Conservation (phyloP, 1,140 invertebrate genomes). For the Prorops nasuta region DNA sequence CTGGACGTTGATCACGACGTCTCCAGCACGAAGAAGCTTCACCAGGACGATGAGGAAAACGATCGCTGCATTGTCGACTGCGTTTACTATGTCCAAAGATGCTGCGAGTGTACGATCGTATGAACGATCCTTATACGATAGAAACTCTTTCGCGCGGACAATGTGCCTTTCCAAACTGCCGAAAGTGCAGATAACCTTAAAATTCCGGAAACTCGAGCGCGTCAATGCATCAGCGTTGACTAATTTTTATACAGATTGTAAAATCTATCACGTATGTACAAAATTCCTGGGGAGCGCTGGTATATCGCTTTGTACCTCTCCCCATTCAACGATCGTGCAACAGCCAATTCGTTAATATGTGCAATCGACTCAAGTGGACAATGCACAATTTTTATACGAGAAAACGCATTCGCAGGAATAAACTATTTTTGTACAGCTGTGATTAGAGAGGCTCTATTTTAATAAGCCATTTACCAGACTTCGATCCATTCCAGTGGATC, state of each 20-base stretch:
- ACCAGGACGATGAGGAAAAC: conserved; percentile 32
- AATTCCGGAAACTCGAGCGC: not conserved
- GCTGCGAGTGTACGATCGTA: conserved; percentile 51
- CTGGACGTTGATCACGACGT: conserved; percentile 26
- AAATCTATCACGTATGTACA: not conserved
- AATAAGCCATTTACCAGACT: too few species aligned
- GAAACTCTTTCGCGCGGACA: too few species aligned
- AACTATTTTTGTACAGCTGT: too few species aligned
- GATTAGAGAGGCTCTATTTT: too few species aligned
- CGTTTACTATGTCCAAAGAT: conserved; percentile 50
- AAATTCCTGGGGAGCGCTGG: conserved; percentile 1
- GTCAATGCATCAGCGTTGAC: not conserved
- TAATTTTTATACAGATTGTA: not conserved
- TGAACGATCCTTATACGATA: too few species aligned
- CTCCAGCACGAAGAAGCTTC: conserved; percentile 8
- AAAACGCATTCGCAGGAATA: too few species aligned
- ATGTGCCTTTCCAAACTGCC: too few species aligned
- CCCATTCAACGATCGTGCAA: too few species aligned
- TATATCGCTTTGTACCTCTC: conserved; percentile 4
- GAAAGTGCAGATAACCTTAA: not conserved
- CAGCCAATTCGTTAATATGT: too few species aligned
- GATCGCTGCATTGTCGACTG: conserved; percentile 49
- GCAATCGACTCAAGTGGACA: too few species aligned
- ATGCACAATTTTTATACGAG: too few species aligned
- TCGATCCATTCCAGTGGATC: too few species aligned